Base-by-base conservation (phyloP, 1,140 invertebrate genomes). In the Plodia interpunctella region DNA sequence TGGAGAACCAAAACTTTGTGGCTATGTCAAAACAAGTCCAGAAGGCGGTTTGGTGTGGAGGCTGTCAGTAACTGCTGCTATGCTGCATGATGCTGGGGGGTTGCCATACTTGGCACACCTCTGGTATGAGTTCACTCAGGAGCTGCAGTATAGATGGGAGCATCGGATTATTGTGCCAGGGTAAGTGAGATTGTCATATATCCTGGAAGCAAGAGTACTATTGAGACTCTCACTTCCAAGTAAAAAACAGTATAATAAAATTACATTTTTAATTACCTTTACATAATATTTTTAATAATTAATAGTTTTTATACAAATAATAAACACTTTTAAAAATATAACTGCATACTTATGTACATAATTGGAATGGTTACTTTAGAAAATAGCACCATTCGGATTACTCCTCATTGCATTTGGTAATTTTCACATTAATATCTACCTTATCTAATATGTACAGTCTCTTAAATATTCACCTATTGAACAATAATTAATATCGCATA, bases 101-200 rank as follows among this genome's bases (percentile, higher is more conserved):
- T 71, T 94, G 0, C 86, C 91, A 38, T 95, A 96, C 59, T 91
- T 98, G 25, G 96, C 96, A 0, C 97, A 98, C 76, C 76, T 99
- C 0, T 98, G 97, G 97, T 95, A 96, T 72, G 97, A 98, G 76
- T 95, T 99, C 77, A 92, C 95, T 0, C 93, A 97, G 65, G 97
- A 99, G 83, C 92, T 99, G 67, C 92, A 97, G 58, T 96, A 96
- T 75, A 90, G 97, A 25, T 98, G 96, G 96, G 97, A 98, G 65
- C 95, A 95, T 69, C 92, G 90, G 32, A 92, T 95, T 59, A 70
- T 92, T 11, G 94, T 99, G 65, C 94, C 95, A 13, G 97, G 97
- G 96, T 97, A 89, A 95, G 95, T 94, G n/a, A n/a, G n/a, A n/a
- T n/a, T n/a, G n/a, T n/a, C n/a, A n/a, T n/a, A n/a, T n/a, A n/a